Base-by-base conservation (phyloP, 2,113 vertebrate genomes). In the Myocastor coypus region DNA sequence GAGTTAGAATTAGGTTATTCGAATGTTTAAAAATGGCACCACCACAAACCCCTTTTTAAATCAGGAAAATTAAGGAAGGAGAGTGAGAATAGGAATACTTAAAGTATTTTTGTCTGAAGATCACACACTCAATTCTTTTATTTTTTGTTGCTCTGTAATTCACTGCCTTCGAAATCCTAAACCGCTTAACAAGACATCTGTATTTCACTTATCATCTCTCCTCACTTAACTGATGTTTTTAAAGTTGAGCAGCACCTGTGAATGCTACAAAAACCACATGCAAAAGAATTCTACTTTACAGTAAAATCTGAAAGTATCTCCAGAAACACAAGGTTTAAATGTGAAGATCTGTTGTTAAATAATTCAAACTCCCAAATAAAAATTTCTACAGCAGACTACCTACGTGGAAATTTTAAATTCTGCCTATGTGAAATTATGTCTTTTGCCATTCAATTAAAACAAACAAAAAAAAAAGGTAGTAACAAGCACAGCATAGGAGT, bases 281-380 rank as follows among this genome's bases (percentile, higher is more conserved):
- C 20, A 30, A 40, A 89, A 92, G n/a, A 90, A 92, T 71, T 91
- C 87, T 75, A 83, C 66, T 40, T 82, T 73, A 81, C 7, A 86
- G 4, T 64, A 30, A 77, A 84, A 13, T 78, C 93, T 91, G 69
- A 94, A 69, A 52, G 61, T 22, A 84, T 34, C 30, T 91, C 46
- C 66, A 73, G 40, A 94, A 96, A 92, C 57, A 84, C 13, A 52
- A 84, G 61, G 30, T 82, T 55, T 88, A 96, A 80, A 88, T 83
- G 40, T 66, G 1, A 95, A 24, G 5, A 59, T 50, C 66, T 34
- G n/a, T 71, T 40, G 57, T 85, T 92, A 85, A 75, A 28, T 50
- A 87, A 94, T 20, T 89, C 16, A 94, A 83, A 96, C 69, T 69
- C 7, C 28, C 88, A 94, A 75, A 78, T 88, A 89, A 46, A 94